A percentile compares a stretch with the other conserved stretches of the same genome.
Evolutionary conservation across 2,888 invertebrate genomes (phyloP).

Genomic region (Lamellibrachia columna): DNA sequence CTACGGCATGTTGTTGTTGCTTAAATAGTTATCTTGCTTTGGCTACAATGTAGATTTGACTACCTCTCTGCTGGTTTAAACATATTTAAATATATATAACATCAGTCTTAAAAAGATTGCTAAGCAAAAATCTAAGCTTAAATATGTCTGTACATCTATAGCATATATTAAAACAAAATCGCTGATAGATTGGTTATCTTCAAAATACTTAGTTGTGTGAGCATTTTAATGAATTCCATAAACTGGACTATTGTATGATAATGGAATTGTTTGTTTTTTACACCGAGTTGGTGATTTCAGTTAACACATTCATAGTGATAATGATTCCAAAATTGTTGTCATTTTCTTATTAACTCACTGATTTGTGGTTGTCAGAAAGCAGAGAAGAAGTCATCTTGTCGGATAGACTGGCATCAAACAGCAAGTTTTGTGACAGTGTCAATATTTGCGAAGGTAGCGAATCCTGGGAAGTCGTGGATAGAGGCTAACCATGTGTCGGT

Average conservation of each 20-base stretch:
- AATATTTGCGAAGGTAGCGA: slow-evolving; percentile 89
- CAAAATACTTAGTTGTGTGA: background rate
- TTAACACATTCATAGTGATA: too few species aligned
- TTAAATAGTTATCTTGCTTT: background rate
- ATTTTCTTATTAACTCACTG: background rate
- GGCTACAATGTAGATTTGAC: background rate
- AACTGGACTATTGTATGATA: too few species aligned
- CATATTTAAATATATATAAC: background rate
- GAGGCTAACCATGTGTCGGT: slow-evolving; percentile 86
- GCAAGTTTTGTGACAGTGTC: slow-evolving; percentile 83
- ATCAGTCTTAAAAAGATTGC: background rate
- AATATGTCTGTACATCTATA: background rate
- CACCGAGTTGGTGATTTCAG: background rate
- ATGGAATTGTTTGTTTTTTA: background rate
- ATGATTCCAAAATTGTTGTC: too few species aligned
- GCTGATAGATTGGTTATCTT: too few species aligned
- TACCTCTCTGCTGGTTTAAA: background rate
- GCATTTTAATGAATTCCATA: too few species aligned
- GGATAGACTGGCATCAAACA: slow-evolving; percentile 91
- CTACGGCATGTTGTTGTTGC: background rate
- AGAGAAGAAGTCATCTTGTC: slow-evolving; percentile 68
- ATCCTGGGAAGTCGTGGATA: slow-evolving; percentile 79
- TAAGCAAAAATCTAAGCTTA: background rate
- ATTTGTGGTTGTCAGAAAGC: slow-evolving; percentile 24
- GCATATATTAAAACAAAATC: too few species aligned